Conservation (phyloP, 2,888 invertebrate genomes). For the Watsonalla cultraria region DNA sequence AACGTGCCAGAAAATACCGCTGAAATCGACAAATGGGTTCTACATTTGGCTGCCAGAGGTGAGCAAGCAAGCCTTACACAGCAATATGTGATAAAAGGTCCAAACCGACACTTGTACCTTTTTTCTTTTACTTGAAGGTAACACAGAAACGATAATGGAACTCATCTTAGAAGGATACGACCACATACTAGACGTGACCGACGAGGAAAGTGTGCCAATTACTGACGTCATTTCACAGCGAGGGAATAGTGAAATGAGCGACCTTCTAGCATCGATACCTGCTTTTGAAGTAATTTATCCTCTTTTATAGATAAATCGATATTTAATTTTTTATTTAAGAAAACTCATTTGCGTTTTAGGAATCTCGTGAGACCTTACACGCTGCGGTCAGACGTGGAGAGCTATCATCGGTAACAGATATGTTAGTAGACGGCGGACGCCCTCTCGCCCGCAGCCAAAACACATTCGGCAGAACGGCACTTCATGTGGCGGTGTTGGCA, state of each 20-base stretch:
- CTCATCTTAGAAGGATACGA: constrained; percentile 91
- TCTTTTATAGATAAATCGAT: neutral
- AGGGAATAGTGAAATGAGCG: constrained; percentile 82
- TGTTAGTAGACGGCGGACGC: constrained; percentile 73
- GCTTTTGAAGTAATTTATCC: constrained; percentile 82
- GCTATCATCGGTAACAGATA: constrained; percentile 75
- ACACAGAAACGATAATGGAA: constrained; percentile 74
- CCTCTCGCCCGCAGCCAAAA: constrained; percentile 76
- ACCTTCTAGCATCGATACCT: constrained; percentile 84
- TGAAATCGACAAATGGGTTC: constrained; percentile 89
- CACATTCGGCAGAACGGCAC: constrained; percentile 84
- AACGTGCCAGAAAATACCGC: constrained; percentile 87
- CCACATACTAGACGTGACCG: constrained; percentile 88
- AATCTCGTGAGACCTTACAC: constrained; percentile 87
- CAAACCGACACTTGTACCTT: too few species aligned
- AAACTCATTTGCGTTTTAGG: constrained; percentile 60
- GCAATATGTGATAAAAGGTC: too few species aligned
- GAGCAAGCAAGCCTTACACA: constrained; percentile 1
- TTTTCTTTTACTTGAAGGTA: constrained; percentile 36
- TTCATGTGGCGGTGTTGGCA: constrained; percentile 92
- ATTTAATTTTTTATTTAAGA: too few species aligned
- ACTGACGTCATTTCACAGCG: constrained; percentile 84
- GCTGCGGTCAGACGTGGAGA: constrained; percentile 82
- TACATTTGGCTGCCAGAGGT: constrained; percentile 89
- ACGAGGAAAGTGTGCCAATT: constrained; percentile 84